Evolutionary conservation across 2,888 invertebrate genomes (phyloP).

Genomic region (Graphium colonna): DNA sequence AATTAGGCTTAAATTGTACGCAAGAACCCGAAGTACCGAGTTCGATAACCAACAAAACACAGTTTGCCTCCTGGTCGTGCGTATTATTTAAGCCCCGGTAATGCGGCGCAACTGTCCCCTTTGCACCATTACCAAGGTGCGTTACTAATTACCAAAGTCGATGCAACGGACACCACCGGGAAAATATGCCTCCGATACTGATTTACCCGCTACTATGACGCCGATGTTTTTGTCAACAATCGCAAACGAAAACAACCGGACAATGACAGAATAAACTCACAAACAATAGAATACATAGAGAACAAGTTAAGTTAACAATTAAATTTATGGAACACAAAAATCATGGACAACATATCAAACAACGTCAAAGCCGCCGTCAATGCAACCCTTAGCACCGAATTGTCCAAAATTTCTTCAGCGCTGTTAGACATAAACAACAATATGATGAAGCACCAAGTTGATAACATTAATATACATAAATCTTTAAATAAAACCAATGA

Average conservation of each 20-base stretch:
- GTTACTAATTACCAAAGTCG: slow-evolving; percentile 8
- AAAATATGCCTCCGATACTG: slow-evolving; percentile 1
- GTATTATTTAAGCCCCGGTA: neutral
- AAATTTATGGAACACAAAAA: too few relatives aligned
- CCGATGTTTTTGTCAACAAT: neutral
- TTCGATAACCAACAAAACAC: neutral
- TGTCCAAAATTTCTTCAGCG: neutral
- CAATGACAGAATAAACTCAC: neutral
- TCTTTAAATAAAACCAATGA: slow-evolving; percentile 2
- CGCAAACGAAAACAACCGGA: slow-evolving; percentile 13
- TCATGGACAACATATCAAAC: too few relatives aligned
- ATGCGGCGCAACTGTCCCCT: slow-evolving; percentile 15
- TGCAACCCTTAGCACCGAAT: too few relatives aligned
- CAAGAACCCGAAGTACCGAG: neutral
- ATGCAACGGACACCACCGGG: neutral
- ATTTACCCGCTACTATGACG: slow-evolving; percentile 4
- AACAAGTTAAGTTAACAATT: too few relatives aligned
- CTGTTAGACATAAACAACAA: neutral
- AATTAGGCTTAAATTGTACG: neutral
- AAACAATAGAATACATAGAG: too few relatives aligned
- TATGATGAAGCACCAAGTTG: neutral
- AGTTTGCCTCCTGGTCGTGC: neutral
- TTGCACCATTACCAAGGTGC: slow-evolving; percentile 13
- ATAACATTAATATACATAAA: neutral
- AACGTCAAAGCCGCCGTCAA: too few relatives aligned